Conservation (phyloP, 2,888 invertebrate genomes). For the Spodoptera exigua region DNA sequence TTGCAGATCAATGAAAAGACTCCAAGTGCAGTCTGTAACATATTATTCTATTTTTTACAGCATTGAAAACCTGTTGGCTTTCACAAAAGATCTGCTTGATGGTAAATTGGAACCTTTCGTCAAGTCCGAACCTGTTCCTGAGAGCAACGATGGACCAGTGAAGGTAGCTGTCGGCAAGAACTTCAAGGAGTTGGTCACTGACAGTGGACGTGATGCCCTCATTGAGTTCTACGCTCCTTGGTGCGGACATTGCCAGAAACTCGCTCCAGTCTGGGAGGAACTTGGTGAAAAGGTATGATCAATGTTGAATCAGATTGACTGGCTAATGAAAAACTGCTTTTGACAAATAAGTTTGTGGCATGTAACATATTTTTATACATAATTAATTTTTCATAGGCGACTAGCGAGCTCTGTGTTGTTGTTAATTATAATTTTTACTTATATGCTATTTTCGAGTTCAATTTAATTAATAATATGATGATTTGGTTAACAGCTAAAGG, state of each 20-base stretch:
- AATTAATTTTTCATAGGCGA: too few species aligned
- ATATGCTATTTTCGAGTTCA: neutral
- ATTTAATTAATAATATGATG: neutral
- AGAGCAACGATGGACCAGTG: constrained; percentile 94
- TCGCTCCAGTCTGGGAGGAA: constrained; percentile 98
- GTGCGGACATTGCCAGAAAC: constrained; percentile 99
- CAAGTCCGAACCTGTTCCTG: constrained; percentile 98
- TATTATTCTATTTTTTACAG: constrained; percentile 78
- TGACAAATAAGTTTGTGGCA: neutral
- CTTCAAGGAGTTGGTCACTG: constrained; percentile 97
- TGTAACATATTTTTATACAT: too few species aligned
- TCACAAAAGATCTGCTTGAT: constrained; percentile 94
- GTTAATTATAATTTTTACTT: too few species aligned
- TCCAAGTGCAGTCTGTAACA: neutral
- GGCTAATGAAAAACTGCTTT: too few species aligned
- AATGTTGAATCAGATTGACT: too few species aligned
- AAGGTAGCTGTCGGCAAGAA: constrained; percentile 98
- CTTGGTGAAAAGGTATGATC: constrained; percentile 93
- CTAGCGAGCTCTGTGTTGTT: too few species aligned
- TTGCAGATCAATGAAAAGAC: neutral
- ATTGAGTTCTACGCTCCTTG: constrained; percentile 99
- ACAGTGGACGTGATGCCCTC: constrained; percentile 97
- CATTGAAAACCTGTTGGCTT: constrained; percentile 94
- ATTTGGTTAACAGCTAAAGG: constrained; percentile 89
- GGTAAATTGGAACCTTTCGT: constrained; percentile 96